Evolutionary conservation across 2,797 vertebrate species (phyloP), one percentile per base, ranked within the genome.

Genomic region (Sylvia borin): DNA sequence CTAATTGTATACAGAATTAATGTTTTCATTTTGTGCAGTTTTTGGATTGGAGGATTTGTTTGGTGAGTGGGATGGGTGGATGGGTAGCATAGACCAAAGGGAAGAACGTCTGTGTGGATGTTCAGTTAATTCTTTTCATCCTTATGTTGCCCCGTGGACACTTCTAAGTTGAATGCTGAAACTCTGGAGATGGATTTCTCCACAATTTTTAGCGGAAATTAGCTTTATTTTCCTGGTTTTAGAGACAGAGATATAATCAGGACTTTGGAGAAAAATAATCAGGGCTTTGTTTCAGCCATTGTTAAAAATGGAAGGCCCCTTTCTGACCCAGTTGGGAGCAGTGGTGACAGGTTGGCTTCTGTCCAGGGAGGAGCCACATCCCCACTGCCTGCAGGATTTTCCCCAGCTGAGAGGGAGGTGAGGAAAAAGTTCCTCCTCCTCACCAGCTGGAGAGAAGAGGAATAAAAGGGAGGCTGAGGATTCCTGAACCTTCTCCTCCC

Each of bases 81-180:
- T 42, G n/a, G 11, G 5, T 8, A 40, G 9, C 45, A 48, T 9
- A 58, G 38, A 68, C 5, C 24, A 42, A 79, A 10, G 7, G 20
- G 31, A 60, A 70, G n/a, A 88, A 61, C 0, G 0, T 1, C 0
- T 13, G 0, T 3, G 1, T 16, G 26, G 29, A 38, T 66, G 10
- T 26, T 64, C 36, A 51, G 12, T 29, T 77, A 25, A 26, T 4
- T 27, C 27, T 71, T 62, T 42, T 21, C 50, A 50, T 9, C 13
- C 29, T 57, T 20, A 4, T 2, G 5, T 18, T 77, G 11, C 21
- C 31, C 26, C 45, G 29, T 32, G 50, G 55, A 32, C 19, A 4
- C n/a, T 53, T 31, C 50, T 61, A 36, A 57, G 11, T 0, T 10
- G 36, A 14, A 22, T 22, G 14, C 13, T 47, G 74, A 58, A 40